Evolutionary conservation across 1,140 invertebrate genomes (phyloP).

Genomic region (Euglossa dilemma): DNA sequence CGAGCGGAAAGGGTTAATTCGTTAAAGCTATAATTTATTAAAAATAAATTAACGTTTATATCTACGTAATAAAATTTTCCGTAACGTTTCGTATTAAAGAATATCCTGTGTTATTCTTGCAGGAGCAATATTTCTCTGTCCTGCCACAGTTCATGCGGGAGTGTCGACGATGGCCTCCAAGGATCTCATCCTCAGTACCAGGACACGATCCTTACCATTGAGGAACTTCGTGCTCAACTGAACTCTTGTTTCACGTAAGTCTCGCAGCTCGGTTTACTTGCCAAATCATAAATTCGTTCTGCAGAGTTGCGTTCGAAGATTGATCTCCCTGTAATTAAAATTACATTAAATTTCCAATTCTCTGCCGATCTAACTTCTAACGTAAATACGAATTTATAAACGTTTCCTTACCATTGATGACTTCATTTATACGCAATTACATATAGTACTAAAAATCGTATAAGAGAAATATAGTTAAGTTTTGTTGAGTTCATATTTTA

Average conservation of each 20-base stretch:
- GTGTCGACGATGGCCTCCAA: conserved; percentile 71
- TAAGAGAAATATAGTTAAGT: too few relatives aligned
- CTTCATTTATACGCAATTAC: too few relatives aligned
- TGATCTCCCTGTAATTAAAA: background rate
- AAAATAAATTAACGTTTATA: too few relatives aligned
- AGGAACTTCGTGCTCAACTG: conserved; percentile 87
- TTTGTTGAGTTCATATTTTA: too few relatives aligned
- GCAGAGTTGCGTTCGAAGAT: background rate
- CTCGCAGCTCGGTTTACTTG: background rate
- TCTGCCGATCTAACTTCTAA: too few relatives aligned
- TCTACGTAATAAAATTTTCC: too few relatives aligned
- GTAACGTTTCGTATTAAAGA: background rate
- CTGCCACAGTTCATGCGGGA: conserved; percentile 73
- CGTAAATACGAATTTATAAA: too few relatives aligned
- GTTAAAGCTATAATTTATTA: too few relatives aligned
- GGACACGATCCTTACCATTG: conserved; percentile 86
- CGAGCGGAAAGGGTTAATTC: too few relatives aligned
- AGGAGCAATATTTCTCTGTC: conserved; percentile 79
- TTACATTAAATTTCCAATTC: background rate
- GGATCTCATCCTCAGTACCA: conserved; percentile 80
- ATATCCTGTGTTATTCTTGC: conserved; percentile 47
- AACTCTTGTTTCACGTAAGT: conserved; percentile 89
- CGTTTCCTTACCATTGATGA: too few relatives aligned
- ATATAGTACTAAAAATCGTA: too few relatives aligned
- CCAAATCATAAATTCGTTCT: too few relatives aligned